Conservation (phyloP, 2,113 vertebrate species). For the Eurystomus gularis region DNA sequence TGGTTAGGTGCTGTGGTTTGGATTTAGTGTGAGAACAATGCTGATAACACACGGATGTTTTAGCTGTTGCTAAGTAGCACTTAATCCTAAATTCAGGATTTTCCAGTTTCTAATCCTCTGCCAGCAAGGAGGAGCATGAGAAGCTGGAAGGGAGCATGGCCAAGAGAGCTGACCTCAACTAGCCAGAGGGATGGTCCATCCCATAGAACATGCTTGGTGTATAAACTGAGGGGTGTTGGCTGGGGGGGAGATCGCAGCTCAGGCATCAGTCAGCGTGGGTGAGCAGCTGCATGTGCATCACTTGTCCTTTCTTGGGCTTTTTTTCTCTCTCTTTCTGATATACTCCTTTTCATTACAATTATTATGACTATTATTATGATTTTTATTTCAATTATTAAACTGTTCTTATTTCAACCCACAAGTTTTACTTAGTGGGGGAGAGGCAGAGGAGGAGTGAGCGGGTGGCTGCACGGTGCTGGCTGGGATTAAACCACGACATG, state of each 20-base stretch:
- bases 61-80: neutral
- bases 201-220: neutral
- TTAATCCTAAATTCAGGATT: neutral
- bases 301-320: neutral
- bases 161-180: neutral
- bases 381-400: neutral
- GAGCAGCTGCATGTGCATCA: neutral
- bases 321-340: neutral
- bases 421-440: neutral
- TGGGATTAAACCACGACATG: neutral
- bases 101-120: neutral
- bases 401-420: neutral
- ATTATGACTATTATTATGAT: too few relatives aligned
- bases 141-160: neutral
- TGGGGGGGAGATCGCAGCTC: neutral
- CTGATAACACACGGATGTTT: neutral
- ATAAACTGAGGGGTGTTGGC: neutral
- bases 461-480: neutral
- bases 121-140: neutral
- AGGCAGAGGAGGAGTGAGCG: neutral
- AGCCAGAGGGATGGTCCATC: neutral
- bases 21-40: neutral
- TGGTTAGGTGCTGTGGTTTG: neutral
- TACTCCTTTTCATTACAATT: neutral
- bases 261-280: neutral